These are phyloP conservation scores for Sebastes oblongus DNA, from an alignment of 2,797 vertebrate species.

Conservation along the genomic window DNA sequence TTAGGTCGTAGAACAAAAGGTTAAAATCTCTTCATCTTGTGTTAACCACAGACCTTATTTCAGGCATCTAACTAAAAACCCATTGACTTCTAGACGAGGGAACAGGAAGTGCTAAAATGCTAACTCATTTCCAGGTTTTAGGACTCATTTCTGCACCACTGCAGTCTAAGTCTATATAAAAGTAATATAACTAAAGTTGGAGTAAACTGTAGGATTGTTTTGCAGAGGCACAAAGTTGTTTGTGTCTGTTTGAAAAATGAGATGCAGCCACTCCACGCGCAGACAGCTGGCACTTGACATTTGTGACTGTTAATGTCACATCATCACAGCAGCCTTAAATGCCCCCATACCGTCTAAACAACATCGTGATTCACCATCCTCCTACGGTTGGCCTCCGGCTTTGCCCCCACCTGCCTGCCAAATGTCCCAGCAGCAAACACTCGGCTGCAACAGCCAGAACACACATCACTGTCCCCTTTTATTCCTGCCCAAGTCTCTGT, in stretches of 20 bases:
- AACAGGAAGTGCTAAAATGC: too few relatives aligned
- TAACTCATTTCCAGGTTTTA: too few relatives aligned
- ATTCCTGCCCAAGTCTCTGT: neutral
- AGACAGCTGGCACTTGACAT: constrained; percentile 64
- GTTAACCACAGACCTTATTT: too few relatives aligned
- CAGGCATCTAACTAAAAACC: too few relatives aligned
- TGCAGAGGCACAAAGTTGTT: neutral
- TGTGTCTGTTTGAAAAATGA: constrained; percentile 21
- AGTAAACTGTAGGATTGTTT: neutral
- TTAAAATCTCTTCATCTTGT: too few relatives aligned
- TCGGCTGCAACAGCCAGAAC: constrained; percentile 10
- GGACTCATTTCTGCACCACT: too few relatives aligned
- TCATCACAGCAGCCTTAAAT: constrained; percentile 34
- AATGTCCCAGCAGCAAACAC: constrained; percentile 43
- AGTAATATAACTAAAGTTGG: neutral
- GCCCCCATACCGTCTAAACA: constrained; percentile 43
- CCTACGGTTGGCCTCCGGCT: constrained; percentile 41
- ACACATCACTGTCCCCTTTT: neutral
- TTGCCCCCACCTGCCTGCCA: constrained; percentile 50
- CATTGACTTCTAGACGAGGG: too few relatives aligned
- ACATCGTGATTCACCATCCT: constrained; percentile 45
- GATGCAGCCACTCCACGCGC: constrained; percentile 10
- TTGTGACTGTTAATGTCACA: constrained; percentile 58
- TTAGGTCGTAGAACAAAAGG: too few relatives aligned
- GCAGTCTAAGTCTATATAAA: neutral